phyloP scores from a whole-genome alignment of 2,797 vertebrate species.

The Borostomias antarcticus region DNA sequence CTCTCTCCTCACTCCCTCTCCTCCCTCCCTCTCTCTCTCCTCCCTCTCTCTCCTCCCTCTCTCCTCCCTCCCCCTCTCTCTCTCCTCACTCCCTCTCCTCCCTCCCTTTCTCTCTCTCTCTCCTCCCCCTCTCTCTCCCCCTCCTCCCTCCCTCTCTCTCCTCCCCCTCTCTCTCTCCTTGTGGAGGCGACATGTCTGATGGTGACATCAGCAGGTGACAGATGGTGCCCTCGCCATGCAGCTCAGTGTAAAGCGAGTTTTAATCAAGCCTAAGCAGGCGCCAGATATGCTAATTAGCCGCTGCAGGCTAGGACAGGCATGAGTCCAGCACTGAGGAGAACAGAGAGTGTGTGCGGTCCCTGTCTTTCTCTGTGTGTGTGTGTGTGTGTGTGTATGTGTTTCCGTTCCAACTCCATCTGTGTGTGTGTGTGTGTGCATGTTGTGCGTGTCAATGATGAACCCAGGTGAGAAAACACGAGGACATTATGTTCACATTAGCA shows the following conservation, averaged over 20 bases:
- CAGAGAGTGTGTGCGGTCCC: slow-evolving; percentile 19
- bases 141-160: slow-evolving; percentile 10
- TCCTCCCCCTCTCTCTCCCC: not conserved
- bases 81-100: not conserved
- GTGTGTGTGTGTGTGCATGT: not conserved
- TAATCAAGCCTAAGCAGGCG: slow-evolving; percentile 92
- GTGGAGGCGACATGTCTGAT: slow-evolving; percentile 75
- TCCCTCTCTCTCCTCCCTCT: not conserved
- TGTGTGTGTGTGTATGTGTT: not conserved
- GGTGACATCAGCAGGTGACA: slow-evolving; percentile 84
- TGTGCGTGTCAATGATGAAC: not conserved
- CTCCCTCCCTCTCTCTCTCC: not conserved
- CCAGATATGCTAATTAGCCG: slow-evolving; percentile 88
- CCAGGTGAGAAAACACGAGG: not conserved
- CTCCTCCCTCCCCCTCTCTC: not conserved
- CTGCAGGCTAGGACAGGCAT: slow-evolving; percentile 76
- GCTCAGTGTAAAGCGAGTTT: slow-evolving; percentile 87
- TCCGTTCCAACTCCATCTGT: slow-evolving; percentile 3
- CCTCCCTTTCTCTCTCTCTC: not conserved
- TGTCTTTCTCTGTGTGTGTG: slow-evolving; percentile 12
- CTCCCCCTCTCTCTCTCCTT: slow-evolving; percentile 43
- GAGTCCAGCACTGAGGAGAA: slow-evolving; percentile 1
- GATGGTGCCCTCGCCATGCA: slow-evolving; percentile 86
- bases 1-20: slow-evolving; percentile 25
- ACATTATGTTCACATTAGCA: not conserved